Base-by-base conservation (phyloP, 2,113 vertebrate genomes). In the Scomber colias region DNA sequence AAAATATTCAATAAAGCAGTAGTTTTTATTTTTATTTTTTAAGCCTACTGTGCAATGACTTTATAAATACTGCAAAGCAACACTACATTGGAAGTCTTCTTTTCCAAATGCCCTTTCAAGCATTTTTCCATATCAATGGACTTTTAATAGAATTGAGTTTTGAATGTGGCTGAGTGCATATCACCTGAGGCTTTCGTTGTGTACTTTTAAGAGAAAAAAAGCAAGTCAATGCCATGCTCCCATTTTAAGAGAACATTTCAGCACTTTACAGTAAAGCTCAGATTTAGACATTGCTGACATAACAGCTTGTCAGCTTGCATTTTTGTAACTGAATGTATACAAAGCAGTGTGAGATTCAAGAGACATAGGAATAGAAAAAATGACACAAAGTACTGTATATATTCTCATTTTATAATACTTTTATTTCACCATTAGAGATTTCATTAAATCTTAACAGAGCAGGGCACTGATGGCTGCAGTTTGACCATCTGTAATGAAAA, bases 51-150 rank as follows among this genome's bases (percentile, higher is more conserved):
- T 69, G 24, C 8, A 11, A 35, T 14, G 30, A 45, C 35, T 65
- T 60, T 9, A 73, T 55, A 27, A 69, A 69, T 27, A 31, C 57
- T 46, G 2, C 46, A 73, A 81, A 82, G 21, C 59, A 75, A 55
- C 62, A 63, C 66, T n/a, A 27, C 46, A 59, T 16, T 4, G 31
- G 51, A 74, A 19, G 27, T n/a, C 21, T 53, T 35, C 17, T 35
- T 86, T 63, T 73, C 30, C 65, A 78, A 77, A 75, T 82, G 80
- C 45, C 56, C 84, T 86, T 88, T 85, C 24, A 30, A 71, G 57
- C 14, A 12, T 53, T 72, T 81, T 56, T 83, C 69, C 77, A 82
- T 87, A 69, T 85, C 17, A 83, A 63, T 82, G 69, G 59, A 64
- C 49, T 61, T 68, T 46, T 76, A 75, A 84, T 77, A 72, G 13